Evolutionary conservation across 2,113 vertebrate species (phyloP).

Genomic region (Puntigrus tetrazona): DNA sequence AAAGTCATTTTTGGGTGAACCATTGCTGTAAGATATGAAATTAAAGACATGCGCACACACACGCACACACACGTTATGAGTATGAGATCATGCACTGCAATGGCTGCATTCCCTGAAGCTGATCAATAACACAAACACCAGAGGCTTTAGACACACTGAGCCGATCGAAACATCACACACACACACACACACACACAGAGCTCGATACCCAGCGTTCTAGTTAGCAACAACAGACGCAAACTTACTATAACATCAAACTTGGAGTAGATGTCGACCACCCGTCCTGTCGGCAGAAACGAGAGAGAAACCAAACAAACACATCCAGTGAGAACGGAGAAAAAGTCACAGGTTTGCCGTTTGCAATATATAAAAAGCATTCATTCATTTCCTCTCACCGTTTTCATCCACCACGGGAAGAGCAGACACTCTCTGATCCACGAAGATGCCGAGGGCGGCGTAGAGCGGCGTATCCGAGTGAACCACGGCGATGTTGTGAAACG

Average conservation of each 20-base stretch:
- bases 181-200: neutral
- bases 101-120: neutral
- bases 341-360: neutral
- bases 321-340: neutral
- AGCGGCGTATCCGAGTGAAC: slow-evolving; percentile 89
- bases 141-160: slow-evolving; percentile 21
- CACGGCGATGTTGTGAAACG: slow-evolving; percentile 90
- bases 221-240: slow-evolving; percentile 53
- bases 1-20: neutral
- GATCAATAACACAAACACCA: slow-evolving; percentile 12
- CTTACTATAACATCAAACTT: slow-evolving; percentile 99
- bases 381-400: slow-evolving; percentile 75
- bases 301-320: neutral
- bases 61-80: neutral
- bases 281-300: slow-evolving; percentile 75
- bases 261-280: slow-evolving; percentile 96
- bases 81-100: neutral
- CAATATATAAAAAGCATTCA: neutral
- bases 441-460: slow-evolving; percentile 94
- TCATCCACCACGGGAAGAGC: slow-evolving; percentile 94
- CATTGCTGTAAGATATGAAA: neutral
- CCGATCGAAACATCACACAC: neutral
- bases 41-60: neutral
- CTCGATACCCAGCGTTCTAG: neutral
- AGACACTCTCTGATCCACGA: slow-evolving; percentile 93